phyloP scores from a whole-genome alignment of 1,140 invertebrate species.

The Mizuhopecten yessoensis region DNA sequence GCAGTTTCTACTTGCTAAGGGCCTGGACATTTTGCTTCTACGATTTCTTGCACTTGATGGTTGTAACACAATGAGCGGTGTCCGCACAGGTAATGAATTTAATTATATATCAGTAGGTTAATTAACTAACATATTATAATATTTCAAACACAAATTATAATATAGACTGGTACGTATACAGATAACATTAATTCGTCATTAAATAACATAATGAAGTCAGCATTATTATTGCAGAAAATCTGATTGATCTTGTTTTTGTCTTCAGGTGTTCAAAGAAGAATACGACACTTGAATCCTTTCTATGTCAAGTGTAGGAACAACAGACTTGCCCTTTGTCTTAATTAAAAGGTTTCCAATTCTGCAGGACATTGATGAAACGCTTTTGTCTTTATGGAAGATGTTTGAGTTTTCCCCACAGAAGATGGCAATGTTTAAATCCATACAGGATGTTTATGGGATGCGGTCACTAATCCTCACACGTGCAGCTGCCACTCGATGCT shows the following conservation, averaged over 20 bases:
- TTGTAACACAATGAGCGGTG: conserved; percentile 49
- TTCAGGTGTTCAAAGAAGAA: conserved; percentile 58
- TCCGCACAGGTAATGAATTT: neutral
- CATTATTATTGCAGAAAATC: neutral
- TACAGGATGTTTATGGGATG: conserved; percentile 58
- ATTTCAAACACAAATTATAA: no score
- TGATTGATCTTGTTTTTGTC: neutral
- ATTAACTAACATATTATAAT: neutral
- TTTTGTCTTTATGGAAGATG: conserved; percentile 58
- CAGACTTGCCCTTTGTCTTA: conserved; percentile 60
- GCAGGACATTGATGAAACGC: conserved; percentile 47
- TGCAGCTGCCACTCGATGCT: conserved; percentile 58
- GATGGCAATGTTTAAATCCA: conserved; percentile 43
- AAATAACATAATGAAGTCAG: neutral
- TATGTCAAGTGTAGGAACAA: conserved; percentile 63
- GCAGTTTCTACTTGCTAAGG: conserved; percentile 40
- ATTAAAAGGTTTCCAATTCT: conserved; percentile 50
- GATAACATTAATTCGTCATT: neutral
- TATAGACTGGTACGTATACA: neutral
- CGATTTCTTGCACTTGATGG: conserved; percentile 58
- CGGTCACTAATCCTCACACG: conserved; percentile 42
- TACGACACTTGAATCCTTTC: conserved; percentile 49
- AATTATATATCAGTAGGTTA: neutral
- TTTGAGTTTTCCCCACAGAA: conserved; percentile 61
- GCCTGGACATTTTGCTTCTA: neutral